These are phyloP conservation scores for Catamblyrhynchus diadema DNA, from an alignment of 2,797 vertebrate species.

Conservation along the genomic window DNA sequence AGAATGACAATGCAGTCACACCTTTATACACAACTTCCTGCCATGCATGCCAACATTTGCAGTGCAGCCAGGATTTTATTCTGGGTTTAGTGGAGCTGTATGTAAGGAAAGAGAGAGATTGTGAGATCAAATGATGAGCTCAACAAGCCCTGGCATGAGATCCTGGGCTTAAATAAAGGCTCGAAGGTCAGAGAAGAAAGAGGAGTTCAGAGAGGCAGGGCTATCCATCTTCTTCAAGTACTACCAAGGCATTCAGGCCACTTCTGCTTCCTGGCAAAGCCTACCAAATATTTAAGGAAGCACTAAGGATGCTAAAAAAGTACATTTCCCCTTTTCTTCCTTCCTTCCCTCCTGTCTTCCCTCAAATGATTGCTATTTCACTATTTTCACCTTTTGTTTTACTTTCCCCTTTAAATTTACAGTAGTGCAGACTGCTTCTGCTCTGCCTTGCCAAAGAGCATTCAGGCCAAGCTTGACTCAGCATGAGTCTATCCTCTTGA, in stretches of 20 bases:
- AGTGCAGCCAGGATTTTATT: background rate
- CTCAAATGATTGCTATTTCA: background rate
- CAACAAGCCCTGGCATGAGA: background rate
- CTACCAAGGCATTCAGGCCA: background rate
- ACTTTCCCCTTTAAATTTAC: background rate
- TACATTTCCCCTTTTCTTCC: background rate
- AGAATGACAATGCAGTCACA: background rate
- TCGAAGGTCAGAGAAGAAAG: background rate
- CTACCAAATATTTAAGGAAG: background rate
- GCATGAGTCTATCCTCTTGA: background rate
- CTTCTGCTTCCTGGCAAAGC: background rate
- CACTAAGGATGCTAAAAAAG: background rate
- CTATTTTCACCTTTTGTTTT: background rate
- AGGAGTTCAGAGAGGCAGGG: background rate
- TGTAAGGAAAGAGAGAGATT: background rate
- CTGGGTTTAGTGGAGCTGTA: background rate
- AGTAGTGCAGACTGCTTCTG: background rate
- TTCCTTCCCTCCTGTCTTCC: background rate
- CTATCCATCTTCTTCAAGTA: background rate
- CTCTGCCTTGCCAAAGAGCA: background rate
- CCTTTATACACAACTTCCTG: background rate
- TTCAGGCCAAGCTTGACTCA: background rate
- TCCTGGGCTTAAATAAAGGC: background rate
- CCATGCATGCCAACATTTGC: background rate
- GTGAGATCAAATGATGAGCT: background rate